These are phyloP conservation scores for Thaleichthys pacificus DNA, from an alignment of 2,797 vertebrate genomes.

Conservation along the genomic window DNA sequence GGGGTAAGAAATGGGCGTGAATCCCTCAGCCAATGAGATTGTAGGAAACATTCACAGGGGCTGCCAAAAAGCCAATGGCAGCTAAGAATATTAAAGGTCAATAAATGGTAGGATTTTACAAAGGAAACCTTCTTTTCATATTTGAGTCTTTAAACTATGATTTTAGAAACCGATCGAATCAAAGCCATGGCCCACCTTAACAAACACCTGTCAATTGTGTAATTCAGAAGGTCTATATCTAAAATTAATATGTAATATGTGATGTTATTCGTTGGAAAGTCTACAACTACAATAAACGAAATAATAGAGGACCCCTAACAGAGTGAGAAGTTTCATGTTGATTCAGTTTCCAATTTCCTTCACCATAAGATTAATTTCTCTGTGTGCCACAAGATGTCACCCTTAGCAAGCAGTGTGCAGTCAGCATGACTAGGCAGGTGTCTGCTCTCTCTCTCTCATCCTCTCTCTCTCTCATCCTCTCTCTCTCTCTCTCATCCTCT, in stretches of 20 bases:
- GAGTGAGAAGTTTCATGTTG: no score
- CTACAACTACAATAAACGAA: no score
- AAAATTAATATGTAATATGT: no score
- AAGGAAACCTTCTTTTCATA: no score
- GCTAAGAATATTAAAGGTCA: slow-evolving; percentile 17
- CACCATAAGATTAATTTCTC: neutral
- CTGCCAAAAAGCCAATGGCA: slow-evolving; percentile 49
- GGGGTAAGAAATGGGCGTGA: slow-evolving; percentile 28
- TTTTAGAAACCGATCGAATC: no score
- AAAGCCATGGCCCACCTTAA: no score
- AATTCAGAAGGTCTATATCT: no score
- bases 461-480: neutral
- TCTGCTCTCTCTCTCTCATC: neutral
- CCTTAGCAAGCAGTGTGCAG: slow-evolving; percentile 15
- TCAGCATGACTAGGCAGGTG: neutral
- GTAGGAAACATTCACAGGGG: neutral
- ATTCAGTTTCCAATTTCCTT: neutral
- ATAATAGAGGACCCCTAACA: no score
- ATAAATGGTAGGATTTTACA: no score
- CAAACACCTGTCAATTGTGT: no score
- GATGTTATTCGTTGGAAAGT: no score
- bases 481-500: neutral
- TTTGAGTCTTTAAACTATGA: no score
- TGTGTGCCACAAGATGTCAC: slow-evolving; percentile 47
- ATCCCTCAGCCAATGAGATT: slow-evolving; percentile 31